These are phyloP conservation scores for Solen grandis DNA, from an alignment of 1,140 invertebrate species.

Conservation along the genomic window DNA sequence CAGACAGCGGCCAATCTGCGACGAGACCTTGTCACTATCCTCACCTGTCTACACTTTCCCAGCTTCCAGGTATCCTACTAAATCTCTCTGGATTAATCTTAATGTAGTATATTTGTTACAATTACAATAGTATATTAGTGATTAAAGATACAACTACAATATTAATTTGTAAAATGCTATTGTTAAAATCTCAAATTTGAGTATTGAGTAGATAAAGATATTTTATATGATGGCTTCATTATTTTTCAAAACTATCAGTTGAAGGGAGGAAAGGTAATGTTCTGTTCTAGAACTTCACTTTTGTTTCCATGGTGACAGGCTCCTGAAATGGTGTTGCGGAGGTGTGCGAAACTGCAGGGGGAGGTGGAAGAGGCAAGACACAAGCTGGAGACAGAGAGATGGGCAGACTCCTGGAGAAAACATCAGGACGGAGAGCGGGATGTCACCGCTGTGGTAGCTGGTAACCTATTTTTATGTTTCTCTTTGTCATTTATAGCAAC, in stretches of 20 bases:
- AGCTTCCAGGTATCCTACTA: slow-evolving; percentile 46
- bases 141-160: no score
- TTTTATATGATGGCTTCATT: no score
- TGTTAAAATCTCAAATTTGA: no score
- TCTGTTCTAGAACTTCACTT: not conserved
- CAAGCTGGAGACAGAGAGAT: slow-evolving; percentile 39
- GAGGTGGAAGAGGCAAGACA: slow-evolving; percentile 37
- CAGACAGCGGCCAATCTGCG: not conserved
- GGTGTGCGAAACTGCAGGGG: slow-evolving; percentile 19
- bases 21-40: slow-evolving; percentile 28
- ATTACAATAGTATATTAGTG: no score
- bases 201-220: no score
- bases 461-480: not conserved
- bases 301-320: slow-evolving; percentile 16
- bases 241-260: no score
- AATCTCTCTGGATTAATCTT: no score
- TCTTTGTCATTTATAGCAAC: not conserved
- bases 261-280: no score
- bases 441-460: slow-evolving; percentile 23
- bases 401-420: slow-evolving; percentile 6
- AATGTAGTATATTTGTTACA: no score
- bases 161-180: no score
- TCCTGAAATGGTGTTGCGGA: slow-evolving; percentile 33
- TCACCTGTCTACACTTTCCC: slow-evolving; percentile 21
- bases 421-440: slow-evolving; percentile 24